These are phyloP conservation scores for Pangasianodon gigas DNA, from an alignment of 2,113 vertebrate genomes.

Conservation along the genomic window DNA sequence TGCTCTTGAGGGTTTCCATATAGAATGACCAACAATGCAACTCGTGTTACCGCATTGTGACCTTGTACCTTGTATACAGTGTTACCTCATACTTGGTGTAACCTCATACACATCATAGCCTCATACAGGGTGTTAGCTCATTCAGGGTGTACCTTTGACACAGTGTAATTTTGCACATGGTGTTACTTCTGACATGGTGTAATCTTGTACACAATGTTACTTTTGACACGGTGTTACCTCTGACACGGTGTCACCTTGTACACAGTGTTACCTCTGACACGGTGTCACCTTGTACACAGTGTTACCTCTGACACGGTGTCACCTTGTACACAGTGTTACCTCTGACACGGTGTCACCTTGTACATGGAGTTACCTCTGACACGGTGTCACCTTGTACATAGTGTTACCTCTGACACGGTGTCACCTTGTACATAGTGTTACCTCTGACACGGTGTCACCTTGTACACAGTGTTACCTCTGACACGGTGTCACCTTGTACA, in stretches of 20 bases:
- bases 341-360: neutral
- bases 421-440: neutral
- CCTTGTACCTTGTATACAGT: too few relatives aligned
- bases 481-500: neutral
- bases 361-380: neutral
- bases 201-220: neutral
- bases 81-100: too few relatives aligned
- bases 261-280: neutral
- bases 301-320: neutral
- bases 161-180: neutral
- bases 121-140: too few relatives aligned
- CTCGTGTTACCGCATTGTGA: neutral
- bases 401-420: neutral
- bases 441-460: neutral
- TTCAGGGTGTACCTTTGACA: neutral
- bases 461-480: neutral
- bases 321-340: neutral
- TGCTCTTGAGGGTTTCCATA: neutral
- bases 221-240: neutral
- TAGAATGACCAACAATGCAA: neutral
- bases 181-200: neutral
- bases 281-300: neutral
- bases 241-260: neutral
- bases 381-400: neutral
- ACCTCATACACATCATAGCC: neutral